Conservation (phyloP, 2,888 invertebrate species). For the Rhynchonema sp. region DNA sequence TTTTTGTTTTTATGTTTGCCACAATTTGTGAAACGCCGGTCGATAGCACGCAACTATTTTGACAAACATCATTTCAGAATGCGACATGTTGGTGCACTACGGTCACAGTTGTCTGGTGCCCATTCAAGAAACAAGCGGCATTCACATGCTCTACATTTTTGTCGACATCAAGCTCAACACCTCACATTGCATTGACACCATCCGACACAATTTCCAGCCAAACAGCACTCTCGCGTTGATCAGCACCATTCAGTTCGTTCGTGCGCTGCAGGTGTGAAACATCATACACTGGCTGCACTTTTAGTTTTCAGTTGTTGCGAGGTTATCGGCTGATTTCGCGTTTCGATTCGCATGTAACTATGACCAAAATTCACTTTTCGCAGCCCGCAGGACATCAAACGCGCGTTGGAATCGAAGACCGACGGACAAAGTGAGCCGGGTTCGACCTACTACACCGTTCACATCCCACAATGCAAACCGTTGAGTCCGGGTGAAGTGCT, state of each 20-base stretch:
- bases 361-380: no score
- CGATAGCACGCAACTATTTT: not conserved
- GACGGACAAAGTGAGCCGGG: slow-evolving; percentile 2
- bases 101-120: slow-evolving; percentile 69
- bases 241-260: slow-evolving; percentile 92
- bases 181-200: slow-evolving; percentile 63
- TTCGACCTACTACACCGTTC: slow-evolving; percentile 18
- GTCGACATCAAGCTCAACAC: slow-evolving; percentile 93
- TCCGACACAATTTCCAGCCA: slow-evolving; percentile 4
- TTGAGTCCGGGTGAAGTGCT: slow-evolving; percentile 91
- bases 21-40: not conserved
- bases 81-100: slow-evolving; percentile 51
- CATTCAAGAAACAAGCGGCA: slow-evolving; percentile 35
- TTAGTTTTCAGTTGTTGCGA: no score
- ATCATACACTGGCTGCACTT: no score
- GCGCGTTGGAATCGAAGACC: slow-evolving; percentile 15
- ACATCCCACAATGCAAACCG: slow-evolving; percentile 68
- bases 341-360: no score
- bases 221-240: slow-evolving; percentile 52
- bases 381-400: slow-evolving; percentile 21
- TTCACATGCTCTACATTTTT: slow-evolving; percentile 87
- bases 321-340: no score
- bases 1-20: no score
- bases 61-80: no score
- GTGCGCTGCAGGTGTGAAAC: slow-evolving; percentile 60